Base-by-base conservation (phyloP, 2,888 invertebrate genomes). In the Odontothrips loti region DNA sequence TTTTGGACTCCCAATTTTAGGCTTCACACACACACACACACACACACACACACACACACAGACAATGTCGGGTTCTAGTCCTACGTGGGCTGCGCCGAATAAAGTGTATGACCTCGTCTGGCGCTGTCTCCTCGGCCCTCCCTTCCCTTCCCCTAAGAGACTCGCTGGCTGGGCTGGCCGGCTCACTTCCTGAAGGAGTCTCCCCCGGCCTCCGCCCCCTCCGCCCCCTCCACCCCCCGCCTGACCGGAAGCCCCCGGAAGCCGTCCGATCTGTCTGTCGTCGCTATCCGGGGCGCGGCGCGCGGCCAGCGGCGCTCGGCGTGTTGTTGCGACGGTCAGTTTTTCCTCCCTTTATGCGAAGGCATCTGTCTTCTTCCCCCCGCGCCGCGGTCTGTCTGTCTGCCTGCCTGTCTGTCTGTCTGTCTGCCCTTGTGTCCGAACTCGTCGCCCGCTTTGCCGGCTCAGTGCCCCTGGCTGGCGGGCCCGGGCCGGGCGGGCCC, bases 331-430 rank as follows among this genome's bases (percentile, higher is more conserved):
- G 47, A 47, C 75, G 78, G 81, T 81, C 80, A 79, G 80, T 80
- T 81, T 81, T 80, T 80, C 80, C 80, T 81, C 78, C 80, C 80
- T 81, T 81, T 20, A 78, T 51, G 80, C 78, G 80, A 79, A 47
- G 79, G 47, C 81, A 58, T 58, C 58, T 58, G 58, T 58, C 58
- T 58, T 58, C 20, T 43, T 43, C 34, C 58, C 20, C 58, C n/a
- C n/a, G n/a, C n/a, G n/a, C n/a, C 58, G 58, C 58, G 11, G 58
- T 58, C 58, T 58, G 15, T 51, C 15, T 20, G 51, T 51, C 58
- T 15, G 58, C 15, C 58, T 15, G 17, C 58, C 58, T 6, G 58
- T 6, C 58, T 6, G 58, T 15, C n/a, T n/a, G n/a, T n/a, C n/a
- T n/a, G n/a, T n/a, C n/a, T n/a, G n/a, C 58, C 20, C 17, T 17